These are phyloP conservation scores for Agrypnia vestita DNA, from an alignment of 1,140 invertebrate species.

Conservation along the genomic window DNA sequence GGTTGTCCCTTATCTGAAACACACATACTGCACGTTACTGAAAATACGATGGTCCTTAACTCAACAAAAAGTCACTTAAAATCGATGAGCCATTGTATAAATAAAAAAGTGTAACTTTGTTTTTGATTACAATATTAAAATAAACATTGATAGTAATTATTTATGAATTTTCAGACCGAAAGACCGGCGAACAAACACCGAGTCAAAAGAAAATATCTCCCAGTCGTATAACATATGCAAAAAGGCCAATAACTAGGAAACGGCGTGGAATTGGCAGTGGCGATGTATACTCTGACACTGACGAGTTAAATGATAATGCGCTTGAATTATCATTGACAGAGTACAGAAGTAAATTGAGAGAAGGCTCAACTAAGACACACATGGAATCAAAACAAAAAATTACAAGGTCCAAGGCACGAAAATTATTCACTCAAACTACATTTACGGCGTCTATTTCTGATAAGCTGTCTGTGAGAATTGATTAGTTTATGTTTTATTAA, in stretches of 20 bases:
- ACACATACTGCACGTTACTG: too few species aligned
- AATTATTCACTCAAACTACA: slow-evolving; percentile 21
- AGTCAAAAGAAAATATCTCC: slow-evolving; percentile 4
- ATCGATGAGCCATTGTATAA: too few species aligned
- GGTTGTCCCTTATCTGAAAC: too few species aligned
- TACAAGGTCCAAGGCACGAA: neutral
- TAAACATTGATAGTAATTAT: too few species aligned
- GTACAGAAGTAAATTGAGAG: slow-evolving; percentile 25
- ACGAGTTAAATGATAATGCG: neutral
- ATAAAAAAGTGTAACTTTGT: too few species aligned
- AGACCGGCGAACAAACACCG: neutral
- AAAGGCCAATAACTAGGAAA: neutral
- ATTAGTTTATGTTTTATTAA: slow-evolving; percentile 1
- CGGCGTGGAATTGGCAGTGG: neutral
- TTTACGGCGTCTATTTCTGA: neutral
- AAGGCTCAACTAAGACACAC: neutral
- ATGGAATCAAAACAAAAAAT: neutral
- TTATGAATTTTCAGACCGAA: neutral
- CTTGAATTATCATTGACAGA: neutral
- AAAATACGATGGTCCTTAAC: too few species aligned
- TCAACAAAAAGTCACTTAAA: too few species aligned
- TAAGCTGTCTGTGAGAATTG: neutral
- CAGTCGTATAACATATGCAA: neutral
- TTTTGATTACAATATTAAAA: too few species aligned
- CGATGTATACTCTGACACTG: neutral